phyloP scores from a whole-genome alignment of 1,140 invertebrate genomes.

The Lasioglossum baleicum region DNA sequence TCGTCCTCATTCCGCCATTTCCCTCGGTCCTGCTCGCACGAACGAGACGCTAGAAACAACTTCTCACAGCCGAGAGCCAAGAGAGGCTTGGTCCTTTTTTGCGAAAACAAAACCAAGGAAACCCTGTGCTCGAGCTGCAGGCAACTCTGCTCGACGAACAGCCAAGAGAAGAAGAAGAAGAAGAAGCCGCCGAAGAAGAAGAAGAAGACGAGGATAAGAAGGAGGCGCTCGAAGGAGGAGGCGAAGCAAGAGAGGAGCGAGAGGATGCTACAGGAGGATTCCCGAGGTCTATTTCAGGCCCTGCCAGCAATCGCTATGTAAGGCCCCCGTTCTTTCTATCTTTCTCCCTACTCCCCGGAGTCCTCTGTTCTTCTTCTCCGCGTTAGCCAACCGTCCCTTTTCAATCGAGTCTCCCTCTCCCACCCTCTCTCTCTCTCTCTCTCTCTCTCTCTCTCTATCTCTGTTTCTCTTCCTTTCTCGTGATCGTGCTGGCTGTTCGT shows the following conservation, averaged over 20 bases:
- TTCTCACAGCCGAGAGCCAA: conserved; percentile 67
- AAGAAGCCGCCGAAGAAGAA: conserved; percentile 45
- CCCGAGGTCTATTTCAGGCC: conserved; percentile 76
- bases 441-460: not conserved
- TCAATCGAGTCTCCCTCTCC: not conserved
- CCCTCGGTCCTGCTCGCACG: conserved; percentile 47
- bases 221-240: conserved; percentile 22
- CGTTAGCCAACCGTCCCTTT: conserved; percentile 14
- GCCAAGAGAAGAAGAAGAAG: not conserved
- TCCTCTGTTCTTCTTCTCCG: conserved; percentile 5
- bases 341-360: conserved; percentile 14
- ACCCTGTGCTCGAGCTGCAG: conserved; percentile 43
- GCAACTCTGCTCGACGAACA: conserved; percentile 39
- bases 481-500: too few species aligned
- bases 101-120: conserved; percentile 71
- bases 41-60: conserved; percentile 68
- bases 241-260: conserved; percentile 40
- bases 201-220: conserved; percentile 29
- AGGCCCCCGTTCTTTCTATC: conserved; percentile 58
- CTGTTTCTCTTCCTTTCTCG: not conserved
- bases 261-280: conserved; percentile 68
- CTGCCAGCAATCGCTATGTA: conserved; percentile 69
- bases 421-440: not conserved
- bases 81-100: conserved; percentile 66
- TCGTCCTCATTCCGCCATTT: conserved; percentile 41